Conservation (phyloP, 2,113 vertebrate species). For the Numenius arquata region DNA sequence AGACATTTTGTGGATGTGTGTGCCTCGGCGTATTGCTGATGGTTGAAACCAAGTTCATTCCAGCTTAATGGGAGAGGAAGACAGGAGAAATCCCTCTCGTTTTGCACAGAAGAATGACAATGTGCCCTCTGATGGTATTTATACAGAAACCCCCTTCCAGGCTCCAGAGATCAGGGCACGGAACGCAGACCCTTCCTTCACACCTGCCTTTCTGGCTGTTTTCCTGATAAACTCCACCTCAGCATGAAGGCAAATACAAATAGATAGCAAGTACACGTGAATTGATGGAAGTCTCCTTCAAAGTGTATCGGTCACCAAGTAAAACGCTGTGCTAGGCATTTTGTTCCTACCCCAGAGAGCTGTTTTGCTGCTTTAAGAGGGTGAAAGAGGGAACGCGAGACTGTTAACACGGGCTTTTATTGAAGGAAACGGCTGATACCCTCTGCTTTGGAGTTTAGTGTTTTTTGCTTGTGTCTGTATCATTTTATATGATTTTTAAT, state of each 20-base stretch:
- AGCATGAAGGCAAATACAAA: not conserved
- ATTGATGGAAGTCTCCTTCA: not conserved
- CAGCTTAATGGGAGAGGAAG: not conserved
- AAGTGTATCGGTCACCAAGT: accelerated
- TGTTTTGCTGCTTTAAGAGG: not conserved
- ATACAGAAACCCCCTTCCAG: not conserved
- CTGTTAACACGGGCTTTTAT: not conserved
- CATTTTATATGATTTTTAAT: not conserved
- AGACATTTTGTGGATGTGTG: accelerated
- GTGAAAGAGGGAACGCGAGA: not conserved
- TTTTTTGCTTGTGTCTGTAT: not conserved
- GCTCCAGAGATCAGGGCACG: not conserved
- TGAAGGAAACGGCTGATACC: not conserved
- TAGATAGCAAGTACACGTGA: not conserved
- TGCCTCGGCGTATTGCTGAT: not conserved
- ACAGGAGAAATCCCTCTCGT: not conserved
- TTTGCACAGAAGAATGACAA: not conserved
- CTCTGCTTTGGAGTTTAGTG: not conserved
- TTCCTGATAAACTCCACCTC: not conserved
- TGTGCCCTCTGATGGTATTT: not conserved
- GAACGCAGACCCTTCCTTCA: not conserved
- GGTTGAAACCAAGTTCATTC: not conserved
- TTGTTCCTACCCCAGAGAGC: not conserved
- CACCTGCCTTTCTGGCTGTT: not conserved
- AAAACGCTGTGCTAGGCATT: not conserved